phyloP scores from a whole-genome alignment of 2,888 invertebrate species.

The Drosophila peninsularis region DNA sequence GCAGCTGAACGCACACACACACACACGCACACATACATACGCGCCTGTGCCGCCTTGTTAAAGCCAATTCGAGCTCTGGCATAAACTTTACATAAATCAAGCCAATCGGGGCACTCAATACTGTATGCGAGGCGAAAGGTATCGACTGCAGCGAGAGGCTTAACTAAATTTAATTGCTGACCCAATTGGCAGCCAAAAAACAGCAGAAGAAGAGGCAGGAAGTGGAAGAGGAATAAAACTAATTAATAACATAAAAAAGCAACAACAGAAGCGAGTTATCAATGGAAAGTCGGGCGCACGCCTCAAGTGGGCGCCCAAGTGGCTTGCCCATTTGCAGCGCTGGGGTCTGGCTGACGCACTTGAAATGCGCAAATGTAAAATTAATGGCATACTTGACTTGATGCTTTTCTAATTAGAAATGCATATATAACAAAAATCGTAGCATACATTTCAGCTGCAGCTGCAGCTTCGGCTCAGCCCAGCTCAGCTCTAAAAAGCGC shows the following conservation, averaged over 20 bases:
- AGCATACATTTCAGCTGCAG: constrained; percentile 45
- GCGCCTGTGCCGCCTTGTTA: background rate
- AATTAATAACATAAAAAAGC: constrained; percentile 57
- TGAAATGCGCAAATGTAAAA: constrained; percentile 73
- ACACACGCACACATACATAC: background rate
- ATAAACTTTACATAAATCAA: constrained; percentile 55
- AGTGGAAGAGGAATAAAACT: constrained; percentile 33
- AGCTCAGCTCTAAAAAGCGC: constrained; percentile 40
- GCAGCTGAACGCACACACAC: constrained; percentile 10
- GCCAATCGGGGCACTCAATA: constrained; percentile 29
- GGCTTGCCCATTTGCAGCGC: constrained; percentile 34
- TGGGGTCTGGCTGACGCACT: constrained; percentile 34
- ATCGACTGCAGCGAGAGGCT: constrained; percentile 37
- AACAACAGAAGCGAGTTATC: constrained; percentile 32
- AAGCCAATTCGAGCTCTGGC: constrained; percentile 1
- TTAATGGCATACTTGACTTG: constrained; percentile 76
- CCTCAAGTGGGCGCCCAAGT: constrained; percentile 30
- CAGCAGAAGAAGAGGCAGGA: no score
- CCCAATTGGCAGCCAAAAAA: constrained; percentile 48
- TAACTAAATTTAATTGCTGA: constrained; percentile 56
- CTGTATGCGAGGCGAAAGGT: constrained; percentile 26
- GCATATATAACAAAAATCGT: constrained; percentile 69
- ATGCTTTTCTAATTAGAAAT: constrained; percentile 72
- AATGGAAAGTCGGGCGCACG: constrained; percentile 11
- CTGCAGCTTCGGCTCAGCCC: constrained; percentile 8